phyloP scores from a whole-genome alignment of 2,113 vertebrate genomes.

The Neopipo cinnamomea region DNA sequence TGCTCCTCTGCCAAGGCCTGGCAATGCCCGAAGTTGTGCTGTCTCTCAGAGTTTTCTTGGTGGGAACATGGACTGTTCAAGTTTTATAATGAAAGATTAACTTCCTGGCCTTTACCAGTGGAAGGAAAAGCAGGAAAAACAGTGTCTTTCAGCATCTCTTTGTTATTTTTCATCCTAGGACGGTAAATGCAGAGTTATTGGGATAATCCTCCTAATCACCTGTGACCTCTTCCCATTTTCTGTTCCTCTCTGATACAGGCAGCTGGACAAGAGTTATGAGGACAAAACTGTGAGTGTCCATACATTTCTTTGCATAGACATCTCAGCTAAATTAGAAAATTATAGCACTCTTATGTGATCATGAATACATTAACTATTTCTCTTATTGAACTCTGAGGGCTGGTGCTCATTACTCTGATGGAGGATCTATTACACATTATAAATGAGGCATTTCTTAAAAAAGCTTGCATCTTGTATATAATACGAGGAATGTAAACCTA shows the following conservation, averaged over 20 bases:
- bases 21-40: not conserved
- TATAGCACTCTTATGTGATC: not conserved
- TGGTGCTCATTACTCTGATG: conserved; percentile 7
- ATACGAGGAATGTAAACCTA: not conserved
- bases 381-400: not conserved
- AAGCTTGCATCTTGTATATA: conserved; percentile 1
- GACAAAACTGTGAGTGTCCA: not conserved
- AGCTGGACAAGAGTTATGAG: not conserved
- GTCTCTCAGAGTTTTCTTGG: not conserved
- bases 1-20: not conserved
- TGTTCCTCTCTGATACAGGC: not conserved
- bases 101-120: not conserved
- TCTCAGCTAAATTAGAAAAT: not conserved
- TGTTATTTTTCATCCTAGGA: not conserved
- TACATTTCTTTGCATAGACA: not conserved
- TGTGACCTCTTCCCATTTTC: not conserved
- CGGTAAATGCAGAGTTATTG: not conserved
- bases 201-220: not conserved
- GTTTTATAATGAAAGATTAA: not conserved
- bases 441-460: conserved; percentile 45
- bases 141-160: not conserved
- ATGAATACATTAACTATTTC: not conserved
- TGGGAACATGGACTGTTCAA: not conserved
- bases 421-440: not conserved
- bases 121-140: not conserved